phyloP scores from a whole-genome alignment of 2,888 invertebrate genomes.

The Heteromurus nitidus region DNA sequence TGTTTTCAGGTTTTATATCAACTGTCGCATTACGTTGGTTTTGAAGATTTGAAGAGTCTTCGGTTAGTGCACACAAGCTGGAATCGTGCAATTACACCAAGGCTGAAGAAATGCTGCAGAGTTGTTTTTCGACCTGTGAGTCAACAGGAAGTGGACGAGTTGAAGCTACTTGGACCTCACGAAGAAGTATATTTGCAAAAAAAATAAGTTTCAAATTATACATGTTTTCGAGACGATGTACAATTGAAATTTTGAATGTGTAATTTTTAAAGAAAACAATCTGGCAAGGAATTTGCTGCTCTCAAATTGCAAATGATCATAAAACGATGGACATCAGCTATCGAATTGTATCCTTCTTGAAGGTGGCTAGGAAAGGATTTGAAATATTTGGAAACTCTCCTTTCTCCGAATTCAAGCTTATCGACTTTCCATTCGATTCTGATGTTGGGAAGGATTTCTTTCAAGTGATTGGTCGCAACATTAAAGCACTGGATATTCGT shows the following conservation, averaged over 20 bases:
- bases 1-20: conserved; percentile 51
- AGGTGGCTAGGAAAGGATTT: neutral
- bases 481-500: conserved; percentile 38
- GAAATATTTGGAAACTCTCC: conserved; percentile 50
- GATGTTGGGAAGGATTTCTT: conserved; percentile 31
- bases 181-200: neutral
- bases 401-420: conserved; percentile 49
- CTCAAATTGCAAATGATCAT: neutral
- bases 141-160: conserved; percentile 37
- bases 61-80: conserved; percentile 43
- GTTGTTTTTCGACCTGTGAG: conserved; percentile 52
- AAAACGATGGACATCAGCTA: conserved; percentile 19
- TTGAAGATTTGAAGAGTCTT: conserved; percentile 36
- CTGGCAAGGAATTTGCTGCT: neutral
- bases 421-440: conserved; percentile 50
- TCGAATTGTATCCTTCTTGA: conserved; percentile 22
- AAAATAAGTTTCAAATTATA: neutral
- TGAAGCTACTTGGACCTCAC: neutral
- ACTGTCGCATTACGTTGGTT: conserved; percentile 18
- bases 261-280: neutral
- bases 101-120: conserved; percentile 31
- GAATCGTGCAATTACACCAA: conserved; percentile 46
- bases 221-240: neutral
- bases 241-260: neutral
- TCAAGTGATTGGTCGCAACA: conserved; percentile 20